Evolutionary conservation across 2,888 invertebrate species (phyloP), one percentile per base, ranked within the genome.

Genomic region (Clivina fossor): DNA sequence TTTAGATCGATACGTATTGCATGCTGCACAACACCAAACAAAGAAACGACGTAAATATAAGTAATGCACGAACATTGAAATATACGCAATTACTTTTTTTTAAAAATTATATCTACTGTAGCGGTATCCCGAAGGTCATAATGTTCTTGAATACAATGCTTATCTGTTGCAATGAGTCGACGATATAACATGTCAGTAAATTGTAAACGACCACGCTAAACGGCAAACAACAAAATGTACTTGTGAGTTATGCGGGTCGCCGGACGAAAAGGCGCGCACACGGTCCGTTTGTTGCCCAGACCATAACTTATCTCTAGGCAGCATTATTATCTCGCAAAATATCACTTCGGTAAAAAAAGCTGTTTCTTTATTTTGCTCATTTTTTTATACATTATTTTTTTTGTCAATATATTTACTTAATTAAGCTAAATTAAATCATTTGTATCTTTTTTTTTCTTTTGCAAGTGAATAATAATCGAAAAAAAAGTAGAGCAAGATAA

Each of bases 331-430:
- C n/a, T n/a, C n/a, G n/a, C n/a, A n/a, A n/a, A n/a, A n/a, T n/a
- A n/a, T n/a, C n/a, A n/a, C n/a, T n/a, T 19, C 46, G 35, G 38
- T 16, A 44, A 54, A 35, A 9, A 48, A 30, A 48, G 24, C 15
- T n/a, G 2, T 18, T 37, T 37, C 8, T 24, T 37, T n/a, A n/a
- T n/a, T n/a, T n/a, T n/a, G n/a, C n/a, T n/a, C n/a, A n/a, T n/a
- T n/a, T n/a, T n/a, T n/a, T n/a, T n/a, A n/a, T n/a, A n/a, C n/a
- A n/a, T n/a, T n/a, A n/a, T n/a, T n/a, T n/a, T n/a, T n/a, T n/a
- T n/a, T n/a, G n/a, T n/a, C n/a, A n/a, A n/a, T n/a, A n/a, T n/a
- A n/a, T n/a, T n/a, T n/a, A n/a, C n/a, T n/a, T n/a, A n/a, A n/a
- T n/a, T n/a, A n/a, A n/a, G n/a, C n/a, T n/a, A n/a, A n/a, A n/a